Percentiles rank a stretch among this genome's conserved stretches.
Conservation (phyloP, 2,113 vertebrate genomes). For the Dasypus novemcinctus region DNA sequence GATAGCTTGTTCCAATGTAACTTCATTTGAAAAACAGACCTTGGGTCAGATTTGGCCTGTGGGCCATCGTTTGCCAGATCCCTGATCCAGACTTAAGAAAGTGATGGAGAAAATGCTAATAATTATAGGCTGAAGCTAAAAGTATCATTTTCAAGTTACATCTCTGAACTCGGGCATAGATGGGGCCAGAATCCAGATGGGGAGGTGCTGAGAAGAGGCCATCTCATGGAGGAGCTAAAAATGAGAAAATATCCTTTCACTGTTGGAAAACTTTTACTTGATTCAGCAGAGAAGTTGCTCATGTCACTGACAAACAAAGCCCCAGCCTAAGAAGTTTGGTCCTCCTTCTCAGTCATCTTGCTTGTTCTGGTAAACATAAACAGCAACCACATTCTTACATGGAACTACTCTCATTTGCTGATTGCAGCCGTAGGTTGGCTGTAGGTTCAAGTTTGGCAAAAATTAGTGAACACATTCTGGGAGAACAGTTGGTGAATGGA, state of each 20-base stretch:
- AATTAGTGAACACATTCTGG: fast-evolving
- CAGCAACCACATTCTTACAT: not conserved
- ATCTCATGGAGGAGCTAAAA: not conserved
- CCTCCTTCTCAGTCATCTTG: not conserved
- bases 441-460: not conserved
- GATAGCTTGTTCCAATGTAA: not conserved
- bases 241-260: not conserved
- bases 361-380: not conserved
- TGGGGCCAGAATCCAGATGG: not conserved
- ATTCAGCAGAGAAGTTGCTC: not conserved
- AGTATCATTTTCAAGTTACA: not conserved
- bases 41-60: not conserved
- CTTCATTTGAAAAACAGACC: not conserved
- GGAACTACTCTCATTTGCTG: not conserved
- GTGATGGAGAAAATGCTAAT: not conserved
- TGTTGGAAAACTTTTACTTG: too few species aligned
- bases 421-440: not conserved
- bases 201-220: not conserved
- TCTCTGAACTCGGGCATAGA: not conserved
- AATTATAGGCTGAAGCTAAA: not conserved
- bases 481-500: fast-evolving
- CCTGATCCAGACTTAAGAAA: not conserved
- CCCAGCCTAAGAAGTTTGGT: not conserved
- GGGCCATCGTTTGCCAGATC: not conserved
- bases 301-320: fast-evolving